Percentiles rank a stretch among this genome's conserved stretches.
phyloP scores from a whole-genome alignment of 2,797 vertebrate genomes.

The Acanthiza pusilla region DNA sequence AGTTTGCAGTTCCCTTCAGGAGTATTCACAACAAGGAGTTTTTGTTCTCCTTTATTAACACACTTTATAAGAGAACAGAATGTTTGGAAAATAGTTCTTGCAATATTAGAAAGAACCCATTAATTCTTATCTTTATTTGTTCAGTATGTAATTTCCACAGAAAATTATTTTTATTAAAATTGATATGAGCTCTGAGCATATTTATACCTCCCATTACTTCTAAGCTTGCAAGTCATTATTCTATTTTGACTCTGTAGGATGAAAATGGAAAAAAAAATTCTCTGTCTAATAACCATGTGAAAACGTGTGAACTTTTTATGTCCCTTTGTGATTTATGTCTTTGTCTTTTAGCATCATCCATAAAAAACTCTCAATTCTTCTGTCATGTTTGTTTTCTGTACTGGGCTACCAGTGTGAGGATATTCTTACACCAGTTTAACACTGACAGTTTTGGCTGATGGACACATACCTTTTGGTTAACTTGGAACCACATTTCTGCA shows the following conservation, averaged over 20 bases:
- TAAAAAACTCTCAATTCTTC: neutral
- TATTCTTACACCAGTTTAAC: neutral
- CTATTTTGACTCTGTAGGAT: neutral
- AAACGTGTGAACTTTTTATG: neutral
- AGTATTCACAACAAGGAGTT: neutral
- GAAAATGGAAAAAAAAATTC: neutral
- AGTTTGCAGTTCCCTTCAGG: neutral
- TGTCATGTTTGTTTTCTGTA: neutral
- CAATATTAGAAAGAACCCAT: neutral
- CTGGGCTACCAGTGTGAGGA: neutral
- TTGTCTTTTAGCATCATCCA: neutral
- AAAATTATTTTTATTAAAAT: neutral
- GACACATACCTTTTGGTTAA: neutral
- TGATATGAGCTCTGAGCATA: neutral
- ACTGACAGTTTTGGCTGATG: neutral
- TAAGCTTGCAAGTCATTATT: neutral
- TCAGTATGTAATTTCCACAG: neutral
- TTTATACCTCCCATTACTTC: neutral
- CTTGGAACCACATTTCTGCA: neutral
- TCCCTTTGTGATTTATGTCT: neutral
- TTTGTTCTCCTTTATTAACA: neutral
- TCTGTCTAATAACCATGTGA: neutral
- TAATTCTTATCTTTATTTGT: slow-evolving; percentile 15
- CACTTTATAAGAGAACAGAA: neutral
- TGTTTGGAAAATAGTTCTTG: neutral